A percentile compares a stretch with the other conserved stretches of the same genome.
These are phyloP conservation scores for Ciconia maguari DNA, from an alignment of 2,113 vertebrate species.

Conservation along the genomic window DNA sequence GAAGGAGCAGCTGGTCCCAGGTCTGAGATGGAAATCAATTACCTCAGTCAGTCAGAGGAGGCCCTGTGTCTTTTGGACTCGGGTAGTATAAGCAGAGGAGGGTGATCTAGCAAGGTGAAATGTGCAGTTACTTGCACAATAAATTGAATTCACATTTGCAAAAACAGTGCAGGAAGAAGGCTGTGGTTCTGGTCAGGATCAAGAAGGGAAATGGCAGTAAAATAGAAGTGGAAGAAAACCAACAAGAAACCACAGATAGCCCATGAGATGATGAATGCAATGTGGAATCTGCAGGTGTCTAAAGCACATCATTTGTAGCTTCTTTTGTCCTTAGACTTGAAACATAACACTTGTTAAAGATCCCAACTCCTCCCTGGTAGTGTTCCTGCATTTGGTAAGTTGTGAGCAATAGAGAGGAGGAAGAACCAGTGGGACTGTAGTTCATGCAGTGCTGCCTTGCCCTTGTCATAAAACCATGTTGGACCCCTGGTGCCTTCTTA, in stretches of 20 bases:
- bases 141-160: background rate
- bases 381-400: background rate
- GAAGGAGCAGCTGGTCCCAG: background rate
- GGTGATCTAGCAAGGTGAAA: background rate
- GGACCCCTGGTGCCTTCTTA: background rate
- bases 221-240: background rate
- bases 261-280: background rate
- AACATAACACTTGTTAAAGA: background rate
- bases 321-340: background rate
- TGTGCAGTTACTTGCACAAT: background rate
- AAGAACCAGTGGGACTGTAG: background rate
- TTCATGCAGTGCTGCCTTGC: background rate
- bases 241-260: background rate
- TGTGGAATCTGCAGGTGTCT: background rate
- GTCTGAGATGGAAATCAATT: background rate
- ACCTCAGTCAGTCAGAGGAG: background rate
- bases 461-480: background rate
- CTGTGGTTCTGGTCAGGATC: background rate
- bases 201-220: background rate
- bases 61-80: background rate
- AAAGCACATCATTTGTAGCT: fast-evolving
- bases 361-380: background rate
- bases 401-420: background rate
- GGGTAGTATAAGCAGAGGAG: background rate
- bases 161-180: background rate